Evolutionary conservation across 1,140 invertebrate genomes (phyloP), one percentile per base, ranked within the genome.

Genomic region (Fopius arisanus): DNA sequence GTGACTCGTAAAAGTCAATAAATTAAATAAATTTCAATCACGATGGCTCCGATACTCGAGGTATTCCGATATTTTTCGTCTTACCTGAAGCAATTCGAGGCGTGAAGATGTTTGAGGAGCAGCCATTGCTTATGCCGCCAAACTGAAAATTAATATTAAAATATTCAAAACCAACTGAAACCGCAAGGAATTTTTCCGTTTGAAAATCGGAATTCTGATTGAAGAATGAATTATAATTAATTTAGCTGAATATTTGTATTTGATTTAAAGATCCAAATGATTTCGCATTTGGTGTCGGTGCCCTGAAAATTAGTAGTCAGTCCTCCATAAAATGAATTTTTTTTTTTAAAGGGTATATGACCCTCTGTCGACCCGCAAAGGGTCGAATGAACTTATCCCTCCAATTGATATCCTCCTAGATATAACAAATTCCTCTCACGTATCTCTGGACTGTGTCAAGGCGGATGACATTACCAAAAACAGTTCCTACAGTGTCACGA

Each of bases 1-100:
- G 10, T 59, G 19, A 59, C 0, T 59, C 9, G 33, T 9, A 12
- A 59, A 59, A 19, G 9, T 26, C 54, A 59, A 59, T 26, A 26
- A 3, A n/a, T n/a, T n/a, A 59, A 23, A 26, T 59, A 59, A 51
- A 70, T 23, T 19, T 59, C 19, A 28, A 59, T 31, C 10, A 41
- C 59, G 29, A 62, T 70, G 29, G 12, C 31, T 33, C 6, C 14
- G 6, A 43, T 70, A 33, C 14, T 14, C 19, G 7, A n/a, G 19
- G 37, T 10, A 29, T 40, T 37, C 59, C 54, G 1, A 23, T 12
- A 37, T 59, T 59, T 59, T 59, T 54, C 43, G 65, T 75, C n/a
- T 83, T 72, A 87, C 86, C 81, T 87, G 86, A 67, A 87, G 74
- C 75, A 87, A 77, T 75, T 87, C 84, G 66, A 87, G 80, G 67